Base-by-base conservation (phyloP, 2,113 vertebrate genomes). In the Rutilus rutilus region DNA sequence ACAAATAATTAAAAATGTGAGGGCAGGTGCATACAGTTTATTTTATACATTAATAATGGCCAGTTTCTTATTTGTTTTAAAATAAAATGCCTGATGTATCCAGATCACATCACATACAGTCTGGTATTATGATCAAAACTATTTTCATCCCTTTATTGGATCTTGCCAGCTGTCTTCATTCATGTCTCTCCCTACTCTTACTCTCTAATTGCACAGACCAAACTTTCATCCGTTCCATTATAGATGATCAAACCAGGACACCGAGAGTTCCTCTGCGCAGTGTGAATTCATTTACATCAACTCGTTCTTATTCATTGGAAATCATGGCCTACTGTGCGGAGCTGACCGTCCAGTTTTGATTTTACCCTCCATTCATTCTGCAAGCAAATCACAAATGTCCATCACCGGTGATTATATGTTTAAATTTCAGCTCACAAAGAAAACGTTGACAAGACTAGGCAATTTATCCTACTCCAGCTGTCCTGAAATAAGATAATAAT, bases 381-480 rank as follows among this genome's bases (percentile, higher is more conserved):
- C 54, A 52, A 57, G 85, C 65, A 67, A 86, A 87, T 87, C 86
- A 39, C 42, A 87, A 83, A 83, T 71, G 86, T 87, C 62, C 62
- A 83, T 84, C 75, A 65, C 52, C 6, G 14, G 47, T 71, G 80
- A 87, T 87, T 87, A 83, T 83, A 84, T 69, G 67, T 75, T 83
- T 78, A 83, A 78, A 78, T 83, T 71, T 19, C 62, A 47, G 50
- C 14, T 14, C 45, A 83, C 71, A 76, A 81, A 67, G 47, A 64
- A 77, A 75, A n/a, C 11, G 59, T 45, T 86, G 33, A 59, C 36
- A 25, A 36, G 14, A 30, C 62, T 21, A 23, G 39, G n/a, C 59
- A 39, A 42, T 76, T 50, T 57, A 33, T 79, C 60, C 14, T 11
- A 39, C 47, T 69, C 30, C 50, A 86, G n/a, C 62, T 67, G 52